phyloP scores from a whole-genome alignment of 2,888 invertebrate genomes.

The Melinaea menophilus region DNA sequence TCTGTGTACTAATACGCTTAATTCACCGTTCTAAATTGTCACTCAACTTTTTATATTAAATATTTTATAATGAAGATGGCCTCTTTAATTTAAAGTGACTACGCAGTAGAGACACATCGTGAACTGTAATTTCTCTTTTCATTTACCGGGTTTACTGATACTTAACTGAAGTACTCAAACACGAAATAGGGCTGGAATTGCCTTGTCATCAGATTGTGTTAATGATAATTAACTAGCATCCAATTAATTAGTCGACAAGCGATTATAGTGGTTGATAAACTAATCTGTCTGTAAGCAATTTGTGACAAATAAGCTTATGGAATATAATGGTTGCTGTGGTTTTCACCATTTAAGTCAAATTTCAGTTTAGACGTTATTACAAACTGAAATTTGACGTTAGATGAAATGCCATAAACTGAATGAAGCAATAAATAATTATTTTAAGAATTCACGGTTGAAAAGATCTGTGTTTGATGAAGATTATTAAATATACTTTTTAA shows the following conservation, averaged over 20 bases:
- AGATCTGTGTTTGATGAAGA: no score
- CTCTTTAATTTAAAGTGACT: no score
- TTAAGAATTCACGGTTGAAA: no score
- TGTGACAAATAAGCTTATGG: slow-evolving; percentile 8
- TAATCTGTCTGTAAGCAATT: slow-evolving; percentile 17
- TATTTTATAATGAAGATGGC: no score
- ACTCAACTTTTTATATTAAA: no score
- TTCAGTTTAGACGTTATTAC: background rate
- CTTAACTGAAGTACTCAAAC: slow-evolving; percentile 11
- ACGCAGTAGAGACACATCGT: no score
- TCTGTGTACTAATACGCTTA: no score
- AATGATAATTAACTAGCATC: slow-evolving; percentile 32
- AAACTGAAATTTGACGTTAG: background rate
- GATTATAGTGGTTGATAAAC: slow-evolving; percentile 28
- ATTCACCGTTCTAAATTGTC: no score
- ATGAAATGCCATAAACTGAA: background rate
- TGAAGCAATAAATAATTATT: no score
- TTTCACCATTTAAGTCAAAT: background rate
- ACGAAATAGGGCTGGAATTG: slow-evolving; percentile 19
- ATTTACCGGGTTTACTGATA: slow-evolving; percentile 4
- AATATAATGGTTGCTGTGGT: slow-evolving; percentile 13
- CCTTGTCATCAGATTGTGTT: slow-evolving; percentile 29
- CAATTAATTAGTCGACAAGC: slow-evolving; percentile 34
- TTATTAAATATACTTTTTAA: no score
- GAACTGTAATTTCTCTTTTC: background rate